Base-by-base conservation (phyloP, 2,888 invertebrate species). In the Teinopalpus imperialis region DNA sequence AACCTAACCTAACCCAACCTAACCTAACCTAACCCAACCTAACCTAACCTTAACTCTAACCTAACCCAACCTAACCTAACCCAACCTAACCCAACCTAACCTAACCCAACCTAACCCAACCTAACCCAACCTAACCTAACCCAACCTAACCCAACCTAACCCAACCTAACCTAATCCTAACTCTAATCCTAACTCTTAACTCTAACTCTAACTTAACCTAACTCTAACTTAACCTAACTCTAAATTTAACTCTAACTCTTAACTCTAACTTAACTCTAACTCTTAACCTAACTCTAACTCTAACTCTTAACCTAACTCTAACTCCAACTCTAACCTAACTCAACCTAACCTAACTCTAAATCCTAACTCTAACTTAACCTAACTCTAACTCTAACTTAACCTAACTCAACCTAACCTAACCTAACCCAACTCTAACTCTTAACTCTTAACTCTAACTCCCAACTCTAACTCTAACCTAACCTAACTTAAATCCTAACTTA, bases 11-110 rank as follows among this genome's bases (percentile, higher is more conserved):
- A 42, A 42, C 42, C 47, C 37, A 34, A 39, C 42, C 42, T 37
- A 46, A 48, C 48, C 48, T 46, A 47, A 51, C 50, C 49, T 53
- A 49, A 51, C 53, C 51, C 51, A 51, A 45, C 52, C 49, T 49
- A 48, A 47, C 52, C 47, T 46, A 49, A 49, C 50, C 49, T 53
- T 49, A 49, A 49, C 44, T 31, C 54, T 53, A 56, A 52, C 59
- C 53, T 50, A 54, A 54, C 57, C 55, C 50, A 54, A 54, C 55
- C 54, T 52, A 57, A 53, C 54, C 54, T 52, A 52, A 53, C 54
- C 55, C 50, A 52, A 53, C 55, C 49, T 48, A 52, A 50, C 51
- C 54, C 49, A 51, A 51, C 52, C 52, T 43, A 49, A 51, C 51
- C 52, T 47, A 51, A 56, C 55, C 56, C 49, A 53, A 53, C 51